phyloP scores from a whole-genome alignment of 2,797 vertebrate species.

The Anguilla marmorata region DNA sequence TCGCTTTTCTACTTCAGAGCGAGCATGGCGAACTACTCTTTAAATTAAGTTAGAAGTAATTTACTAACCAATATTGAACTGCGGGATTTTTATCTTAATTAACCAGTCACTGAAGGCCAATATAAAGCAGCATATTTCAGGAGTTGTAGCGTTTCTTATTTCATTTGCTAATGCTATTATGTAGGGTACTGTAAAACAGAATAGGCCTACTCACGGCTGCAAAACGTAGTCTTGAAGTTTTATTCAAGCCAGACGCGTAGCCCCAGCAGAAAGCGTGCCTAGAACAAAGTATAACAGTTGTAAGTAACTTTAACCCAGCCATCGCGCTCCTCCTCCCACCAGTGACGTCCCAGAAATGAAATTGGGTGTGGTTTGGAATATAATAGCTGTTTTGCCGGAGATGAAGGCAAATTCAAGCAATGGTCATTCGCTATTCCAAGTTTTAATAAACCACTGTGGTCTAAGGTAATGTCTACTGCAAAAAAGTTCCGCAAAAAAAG shows the following conservation, averaged over 20 bases:
- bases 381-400: slow-evolving; percentile 37
- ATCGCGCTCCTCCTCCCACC: slow-evolving; percentile 46
- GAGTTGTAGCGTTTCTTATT: background rate
- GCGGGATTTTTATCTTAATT: background rate
- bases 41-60: background rate
- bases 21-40: slow-evolving; percentile 60
- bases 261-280: slow-evolving; percentile 42
- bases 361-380: slow-evolving; percentile 65
- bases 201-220: slow-evolving; percentile 56
- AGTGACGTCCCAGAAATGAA: slow-evolving; percentile 38
- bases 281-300: slow-evolving; percentile 37
- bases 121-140: background rate
- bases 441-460: too few species aligned
- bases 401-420: background rate
- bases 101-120: background rate
- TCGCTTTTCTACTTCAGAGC: background rate
- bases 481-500: background rate
- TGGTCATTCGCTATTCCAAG: background rate
- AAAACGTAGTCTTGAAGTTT: slow-evolving; percentile 27
- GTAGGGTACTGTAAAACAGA: background rate
- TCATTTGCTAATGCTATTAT: background rate
- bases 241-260: slow-evolving; percentile 41
- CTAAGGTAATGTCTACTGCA: background rate
- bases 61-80: background rate
- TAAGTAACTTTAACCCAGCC: slow-evolving; percentile 34